These are phyloP conservation scores for Pachypeltis micranthus DNA, from an alignment of 1,140 invertebrate species.

Conservation along the genomic window DNA sequence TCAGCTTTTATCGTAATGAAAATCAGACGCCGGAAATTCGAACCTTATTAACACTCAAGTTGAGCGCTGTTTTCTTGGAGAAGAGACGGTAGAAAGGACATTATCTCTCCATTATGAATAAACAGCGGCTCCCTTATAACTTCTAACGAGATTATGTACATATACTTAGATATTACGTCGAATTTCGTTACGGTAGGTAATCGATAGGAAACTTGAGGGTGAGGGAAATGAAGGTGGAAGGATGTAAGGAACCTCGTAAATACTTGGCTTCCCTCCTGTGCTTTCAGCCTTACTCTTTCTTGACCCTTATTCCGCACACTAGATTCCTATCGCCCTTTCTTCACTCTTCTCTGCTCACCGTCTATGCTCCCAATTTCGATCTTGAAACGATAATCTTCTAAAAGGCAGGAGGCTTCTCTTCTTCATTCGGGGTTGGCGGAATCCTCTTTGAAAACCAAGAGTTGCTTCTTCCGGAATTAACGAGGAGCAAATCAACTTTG, in stretches of 20 bases:
- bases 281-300: too few relatives aligned
- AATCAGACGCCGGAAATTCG: not conserved
- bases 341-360: not conserved
- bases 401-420: too few relatives aligned
- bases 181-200: not conserved
- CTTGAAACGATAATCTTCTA: not conserved
- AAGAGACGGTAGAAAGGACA: not conserved
- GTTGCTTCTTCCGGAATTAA: too few relatives aligned
- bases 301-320: not conserved
- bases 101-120: slow-evolving; percentile 3
- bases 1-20: slow-evolving; percentile 1
- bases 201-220: not conserved
- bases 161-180: not conserved
- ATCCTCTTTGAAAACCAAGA: too few relatives aligned
- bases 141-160: slow-evolving; percentile 1
- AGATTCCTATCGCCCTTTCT: not conserved
- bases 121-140: slow-evolving; percentile 1
- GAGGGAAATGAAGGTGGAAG: not conserved
- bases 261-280: not conserved
- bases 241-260: not conserved
- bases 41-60: slow-evolving; percentile 4
- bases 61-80: not conserved
- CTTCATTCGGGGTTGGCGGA: too few relatives aligned
- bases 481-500: too few relatives aligned
- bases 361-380: not conserved